These are phyloP conservation scores for Lasioglossum figueresi DNA, from an alignment of 2,888 invertebrate genomes.

Conservation along the genomic window DNA sequence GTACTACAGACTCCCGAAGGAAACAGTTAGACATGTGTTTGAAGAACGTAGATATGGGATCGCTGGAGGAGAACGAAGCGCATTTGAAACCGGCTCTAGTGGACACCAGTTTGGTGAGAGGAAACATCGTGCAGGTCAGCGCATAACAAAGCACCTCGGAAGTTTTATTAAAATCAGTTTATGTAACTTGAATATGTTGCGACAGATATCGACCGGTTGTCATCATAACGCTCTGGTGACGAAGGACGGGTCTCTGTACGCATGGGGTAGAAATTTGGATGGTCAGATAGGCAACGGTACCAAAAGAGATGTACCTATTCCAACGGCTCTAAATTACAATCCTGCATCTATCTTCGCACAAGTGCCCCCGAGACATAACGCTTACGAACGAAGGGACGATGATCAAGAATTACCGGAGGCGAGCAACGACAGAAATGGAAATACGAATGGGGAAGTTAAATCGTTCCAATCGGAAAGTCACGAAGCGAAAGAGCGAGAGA, in stretches of 20 bases:
- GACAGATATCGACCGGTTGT: conserved; percentile 88
- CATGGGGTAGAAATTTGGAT: conserved; percentile 96
- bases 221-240: conserved; percentile 92
- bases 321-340: conserved; percentile 85
- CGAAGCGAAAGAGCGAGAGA: conserved; percentile 73
- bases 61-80: conserved; percentile 76
- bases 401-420: conserved; percentile 39
- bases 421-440: conserved; percentile 53
- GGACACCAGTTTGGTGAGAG: conserved; percentile 87
- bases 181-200: background rate
- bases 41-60: conserved; percentile 67
- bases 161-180: background rate
- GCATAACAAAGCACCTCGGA: background rate
- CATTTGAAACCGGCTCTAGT: conserved; percentile 88
- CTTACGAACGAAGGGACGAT: conserved; percentile 41
- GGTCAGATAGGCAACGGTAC: conserved; percentile 93
- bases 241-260: conserved; percentile 89
- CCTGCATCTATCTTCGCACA: conserved; percentile 79
- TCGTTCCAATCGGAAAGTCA: conserved; percentile 56
- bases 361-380: conserved; percentile 73
- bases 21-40: conserved; percentile 47
- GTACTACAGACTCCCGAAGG: conserved; percentile 35
- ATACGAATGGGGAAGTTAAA: conserved; percentile 40
- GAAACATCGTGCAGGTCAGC: conserved; percentile 87
- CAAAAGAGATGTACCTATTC: conserved; percentile 86